Evolutionary conservation across 2,113 vertebrate species (phyloP).

Genomic region (Hoplias malabaricus): DNA sequence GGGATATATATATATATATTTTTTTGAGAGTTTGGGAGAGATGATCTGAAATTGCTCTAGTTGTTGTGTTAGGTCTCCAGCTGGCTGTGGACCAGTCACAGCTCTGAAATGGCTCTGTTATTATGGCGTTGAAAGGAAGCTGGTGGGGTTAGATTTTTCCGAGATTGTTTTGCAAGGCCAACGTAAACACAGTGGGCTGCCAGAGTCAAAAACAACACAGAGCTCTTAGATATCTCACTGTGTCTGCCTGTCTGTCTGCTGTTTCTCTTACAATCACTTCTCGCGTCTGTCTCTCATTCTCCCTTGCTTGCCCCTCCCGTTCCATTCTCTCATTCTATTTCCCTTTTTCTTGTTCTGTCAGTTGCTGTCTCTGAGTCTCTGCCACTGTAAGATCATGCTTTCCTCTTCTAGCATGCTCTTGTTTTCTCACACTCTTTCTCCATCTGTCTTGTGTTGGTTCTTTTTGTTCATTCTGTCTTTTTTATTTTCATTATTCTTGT

Average conservation of each 20-base stretch:
- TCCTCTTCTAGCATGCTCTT: too few species aligned
- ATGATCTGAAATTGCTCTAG: neutral
- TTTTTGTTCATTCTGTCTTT: too few species aligned
- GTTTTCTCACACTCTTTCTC: too few species aligned
- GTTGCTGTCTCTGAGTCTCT: neutral
- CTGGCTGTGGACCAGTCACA: constrained; percentile 7
- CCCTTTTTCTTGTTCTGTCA: neutral
- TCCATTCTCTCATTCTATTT: neutral
- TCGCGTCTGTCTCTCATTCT: neutral
- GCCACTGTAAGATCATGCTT: too few species aligned
- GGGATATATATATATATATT: too few species aligned
- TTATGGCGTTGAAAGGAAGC: neutral
- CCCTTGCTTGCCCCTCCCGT: neutral
- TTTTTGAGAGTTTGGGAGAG: neutral
- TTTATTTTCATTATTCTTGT: too few species aligned
- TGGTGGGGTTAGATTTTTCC: neutral
- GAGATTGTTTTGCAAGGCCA: neutral
- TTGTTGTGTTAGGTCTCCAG: neutral
- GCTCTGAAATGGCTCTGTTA: neutral
- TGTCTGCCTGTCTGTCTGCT: neutral
- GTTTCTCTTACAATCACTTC: neutral
- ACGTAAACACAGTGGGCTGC: neutral
- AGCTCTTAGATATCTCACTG: neutral
- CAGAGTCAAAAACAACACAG: neutral
- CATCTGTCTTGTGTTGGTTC: neutral